phyloP scores from a whole-genome alignment of 2,113 vertebrate genomes.

The pig (Sus scrofa) region DNA sequence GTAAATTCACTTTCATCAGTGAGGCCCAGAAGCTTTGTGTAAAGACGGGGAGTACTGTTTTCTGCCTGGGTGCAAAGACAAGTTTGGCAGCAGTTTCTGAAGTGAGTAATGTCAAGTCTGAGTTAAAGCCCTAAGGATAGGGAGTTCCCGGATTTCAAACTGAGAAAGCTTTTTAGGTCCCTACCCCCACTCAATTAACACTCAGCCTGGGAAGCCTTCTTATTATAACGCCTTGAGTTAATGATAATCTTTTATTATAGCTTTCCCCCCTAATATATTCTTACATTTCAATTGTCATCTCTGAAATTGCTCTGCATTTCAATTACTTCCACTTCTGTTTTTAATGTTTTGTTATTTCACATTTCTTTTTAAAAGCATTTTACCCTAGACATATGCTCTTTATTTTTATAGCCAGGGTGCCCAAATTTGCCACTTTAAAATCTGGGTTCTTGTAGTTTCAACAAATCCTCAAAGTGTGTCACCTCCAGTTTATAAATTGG shows the following conservation, averaged over 20 bases:
- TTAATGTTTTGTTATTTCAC: constrained; percentile 56
- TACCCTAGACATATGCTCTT: not conserved
- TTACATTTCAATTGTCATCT: constrained; percentile 50
- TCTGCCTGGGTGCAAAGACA: not conserved
- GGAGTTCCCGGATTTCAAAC: not conserved
- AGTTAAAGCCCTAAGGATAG: constrained; percentile 18
- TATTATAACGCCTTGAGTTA: constrained; percentile 13
- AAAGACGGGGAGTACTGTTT: not conserved
- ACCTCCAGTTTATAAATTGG: not conserved
- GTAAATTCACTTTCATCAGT: not conserved
- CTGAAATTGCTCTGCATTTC: constrained; percentile 21
- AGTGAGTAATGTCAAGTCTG: not conserved
- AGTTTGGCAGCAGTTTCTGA: not conserved
- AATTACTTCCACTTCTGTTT: constrained; percentile 39
- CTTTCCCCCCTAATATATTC: constrained; percentile 2
- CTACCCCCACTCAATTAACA: not conserved
- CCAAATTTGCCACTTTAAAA: not conserved
- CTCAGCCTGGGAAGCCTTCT: not conserved
- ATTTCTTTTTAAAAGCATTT: constrained; percentile 55
- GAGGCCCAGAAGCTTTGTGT: not conserved
- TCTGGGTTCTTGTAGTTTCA: not conserved
- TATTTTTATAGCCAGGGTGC: not conserved
- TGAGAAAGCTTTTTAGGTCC: not conserved
- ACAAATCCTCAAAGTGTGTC: not conserved
- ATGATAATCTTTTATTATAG: constrained; percentile 29